phyloP scores from a whole-genome alignment of 2,888 invertebrate genomes.

The Cheilosia variabilis region DNA sequence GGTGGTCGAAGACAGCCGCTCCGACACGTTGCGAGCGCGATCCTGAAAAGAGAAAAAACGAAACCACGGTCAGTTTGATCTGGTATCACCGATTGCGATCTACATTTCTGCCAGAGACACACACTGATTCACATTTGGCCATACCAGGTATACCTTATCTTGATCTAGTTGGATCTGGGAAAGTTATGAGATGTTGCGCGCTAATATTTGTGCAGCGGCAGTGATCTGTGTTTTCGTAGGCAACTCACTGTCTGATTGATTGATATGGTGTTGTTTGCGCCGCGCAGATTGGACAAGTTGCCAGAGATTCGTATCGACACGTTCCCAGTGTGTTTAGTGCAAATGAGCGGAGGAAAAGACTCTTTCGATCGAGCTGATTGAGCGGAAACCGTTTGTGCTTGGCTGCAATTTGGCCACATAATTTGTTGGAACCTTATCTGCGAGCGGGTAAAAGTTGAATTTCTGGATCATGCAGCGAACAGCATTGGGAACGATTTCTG shows the following conservation, averaged over 20 bases:
- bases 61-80: constrained; percentile 16
- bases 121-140: constrained; percentile 39
- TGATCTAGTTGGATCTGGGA: constrained; percentile 33
- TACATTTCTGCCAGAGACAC: constrained; percentile 37
- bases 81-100: constrained; percentile 48
- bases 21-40: constrained; percentile 90
- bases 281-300: constrained; percentile 60
- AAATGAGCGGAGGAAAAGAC: constrained; percentile 45
- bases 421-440: constrained; percentile 53
- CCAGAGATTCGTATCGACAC: constrained; percentile 59
- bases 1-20: constrained; percentile 92
- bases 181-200: constrained; percentile 56
- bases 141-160: constrained; percentile 48
- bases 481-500: constrained; percentile 38
- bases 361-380: constrained; percentile 39
- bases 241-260: constrained; percentile 69
- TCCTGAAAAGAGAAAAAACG: constrained; percentile 86
- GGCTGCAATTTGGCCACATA: constrained; percentile 22
- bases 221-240: constrained; percentile 42
- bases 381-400: constrained; percentile 17
- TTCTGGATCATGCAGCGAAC: constrained; percentile 66
- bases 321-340: constrained; percentile 57
- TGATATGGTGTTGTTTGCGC: constrained; percentile 57
- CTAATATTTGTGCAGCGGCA: constrained; percentile 29
- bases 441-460: constrained; percentile 61